Evolutionary conservation across 2,888 invertebrate genomes (phyloP).

Genomic region (Drosophila kanekoi): DNA sequence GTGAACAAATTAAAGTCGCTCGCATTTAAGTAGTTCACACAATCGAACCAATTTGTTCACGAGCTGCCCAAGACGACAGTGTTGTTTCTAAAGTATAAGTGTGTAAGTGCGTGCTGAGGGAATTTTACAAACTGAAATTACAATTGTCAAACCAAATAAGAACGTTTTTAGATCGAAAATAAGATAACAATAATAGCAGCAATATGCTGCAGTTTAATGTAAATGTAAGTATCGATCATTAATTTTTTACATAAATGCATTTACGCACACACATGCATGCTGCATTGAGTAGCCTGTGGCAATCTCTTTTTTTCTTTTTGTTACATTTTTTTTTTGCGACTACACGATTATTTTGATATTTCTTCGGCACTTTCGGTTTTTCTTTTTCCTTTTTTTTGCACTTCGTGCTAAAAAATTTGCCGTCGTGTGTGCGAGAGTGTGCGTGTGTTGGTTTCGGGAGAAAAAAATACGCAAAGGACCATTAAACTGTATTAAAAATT

Average conservation of each 20-base stretch:
- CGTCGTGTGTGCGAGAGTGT: slow-evolving; percentile 24
- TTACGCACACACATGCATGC: slow-evolving; percentile 28
- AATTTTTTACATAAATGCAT: slow-evolving; percentile 39
- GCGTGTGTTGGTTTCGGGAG: slow-evolving; percentile 25
- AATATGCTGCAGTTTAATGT: slow-evolving; percentile 41
- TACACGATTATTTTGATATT: slow-evolving; percentile 56
- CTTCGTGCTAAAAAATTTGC: slow-evolving; percentile 34
- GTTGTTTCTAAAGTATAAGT: slow-evolving; percentile 56
- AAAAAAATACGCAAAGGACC: slow-evolving; percentile 32
- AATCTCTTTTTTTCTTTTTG: slow-evolving; percentile 46
- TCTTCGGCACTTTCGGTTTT: slow-evolving; percentile 45
- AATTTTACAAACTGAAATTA: slow-evolving; percentile 59
- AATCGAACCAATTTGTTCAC: slow-evolving; percentile 23
- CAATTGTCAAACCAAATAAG: slow-evolving; percentile 59
- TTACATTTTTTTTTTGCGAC: slow-evolving; percentile 54
- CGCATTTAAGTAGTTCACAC: slow-evolving; percentile 9
- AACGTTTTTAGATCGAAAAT: slow-evolving; percentile 48
- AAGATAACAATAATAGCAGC: slow-evolving; percentile 47
- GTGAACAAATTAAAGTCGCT: slow-evolving; percentile 15
- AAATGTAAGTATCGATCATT: slow-evolving; percentile 40
- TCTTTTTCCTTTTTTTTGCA: slow-evolving; percentile 43
- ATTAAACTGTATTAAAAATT: slow-evolving; percentile 26
- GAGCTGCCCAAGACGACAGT: slow-evolving; percentile 35
- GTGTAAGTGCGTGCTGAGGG: slow-evolving; percentile 52
- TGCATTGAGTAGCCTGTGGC: slow-evolving; percentile 61